Evolutionary conservation across 2,113 vertebrate species (phyloP), one percentile per base, ranked within the genome.

Genomic region (Hydrolagus affinis): DNA sequence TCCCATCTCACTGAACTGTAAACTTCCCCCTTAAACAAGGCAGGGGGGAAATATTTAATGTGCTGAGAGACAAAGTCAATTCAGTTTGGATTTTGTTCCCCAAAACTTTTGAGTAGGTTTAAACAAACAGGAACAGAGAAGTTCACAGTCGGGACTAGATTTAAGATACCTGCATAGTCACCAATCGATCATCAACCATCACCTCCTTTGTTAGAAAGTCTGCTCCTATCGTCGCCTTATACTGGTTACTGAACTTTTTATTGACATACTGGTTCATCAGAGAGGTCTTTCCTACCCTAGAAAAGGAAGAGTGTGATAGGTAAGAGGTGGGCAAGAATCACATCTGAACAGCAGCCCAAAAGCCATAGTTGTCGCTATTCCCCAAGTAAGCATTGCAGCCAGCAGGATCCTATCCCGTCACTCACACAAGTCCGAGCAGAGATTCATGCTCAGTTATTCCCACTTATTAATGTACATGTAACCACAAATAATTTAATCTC

Each of bases 201-300:
- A 99, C 97, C 90, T 99, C 98, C 93, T 99, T 99, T 85, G 97
- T 99, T 88, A 99, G 92, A 88, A 99, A 99, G 90, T 98, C 97
- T 44, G 98, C 98, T 1, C 98, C 98, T 95, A 99, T 99, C 91
- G 97, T 99, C 6, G 98, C 96, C 94, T 99, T 99, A 91, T 99
- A 99, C 89, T 99, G 98, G 90, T 99, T 99, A 89, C 96, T 98
- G 90, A 98, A 98, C 92, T 98, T 98, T 93, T 98, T 99, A 90
- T 99, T 99, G 90, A 99, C 98, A 90, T 99, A 99, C 92, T 99
- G 98, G 93, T 99, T 99, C 98, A 99, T 99, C 28, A 99, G 94
- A 0, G 98, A 99, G 83, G 98, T 99, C 91, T 99, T 99, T 56
- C 98, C 98, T 76, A 99, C 97, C 76, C 98, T 99, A 90, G 21